Evolutionary conservation across 1,140 invertebrate genomes (phyloP), one percentile per base, ranked within the genome.

Genomic region (Riptortus pedestris): DNA sequence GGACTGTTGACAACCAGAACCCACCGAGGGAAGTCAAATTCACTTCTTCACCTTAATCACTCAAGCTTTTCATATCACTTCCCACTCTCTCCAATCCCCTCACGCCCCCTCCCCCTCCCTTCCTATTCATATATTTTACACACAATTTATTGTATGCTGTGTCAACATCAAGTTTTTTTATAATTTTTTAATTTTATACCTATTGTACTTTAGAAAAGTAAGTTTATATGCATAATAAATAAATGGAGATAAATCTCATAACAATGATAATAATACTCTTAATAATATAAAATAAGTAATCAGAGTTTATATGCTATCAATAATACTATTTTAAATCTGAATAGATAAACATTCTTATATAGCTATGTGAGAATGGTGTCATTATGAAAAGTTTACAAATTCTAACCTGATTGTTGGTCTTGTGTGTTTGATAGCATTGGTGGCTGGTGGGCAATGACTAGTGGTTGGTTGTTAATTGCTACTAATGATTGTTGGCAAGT

Each of bases 1-100:
- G 85, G 85, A 70, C 84, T 9, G 81, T 86, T 3, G 84, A 86
- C 69, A 83, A 85, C 66, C 79, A 81, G 1, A 79, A 83, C 67
- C 78, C 83, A 0, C 77, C 82, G 0, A 75, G 79, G 68, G 83
- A 87, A 73, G 73, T 82, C 22, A 78, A 73, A 66, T 77, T 76
- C 60, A 68, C 72, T 43, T 67, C 68, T 48, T 64, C 64, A 1
- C 65, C 59, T 27, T 69, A 67, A 59, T 14, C 20, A 7, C 31
- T 14, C 14, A 14, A 7, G 14, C 24, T 24, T 55, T 27, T 24
- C 51, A 18, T 27, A 22, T 26, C 24, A 55, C 7, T 16, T 55
- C 3, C 51, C 22, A 38, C 14, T 14, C 5, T 38, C 31, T 38
- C 31, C 31, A 5, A 7, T 38, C 5, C 5, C 31, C 31, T 38